These are phyloP conservation scores for Caenorhabditis becei DNA, from an alignment of 2,888 invertebrate species.

Conservation along the genomic window DNA sequence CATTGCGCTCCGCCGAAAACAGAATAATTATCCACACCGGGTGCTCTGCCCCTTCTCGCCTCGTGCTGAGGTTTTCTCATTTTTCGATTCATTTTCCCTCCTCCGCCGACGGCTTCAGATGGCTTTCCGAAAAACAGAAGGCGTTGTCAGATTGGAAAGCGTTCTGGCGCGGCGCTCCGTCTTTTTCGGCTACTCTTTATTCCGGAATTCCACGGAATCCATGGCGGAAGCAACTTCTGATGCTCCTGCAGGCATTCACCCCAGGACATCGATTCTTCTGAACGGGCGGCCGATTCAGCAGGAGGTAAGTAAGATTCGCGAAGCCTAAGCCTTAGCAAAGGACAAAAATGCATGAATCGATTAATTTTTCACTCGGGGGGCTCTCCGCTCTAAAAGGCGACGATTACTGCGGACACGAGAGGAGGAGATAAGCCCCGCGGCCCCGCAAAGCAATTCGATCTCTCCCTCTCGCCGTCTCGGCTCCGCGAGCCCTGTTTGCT, in stretches of 20 bases:
- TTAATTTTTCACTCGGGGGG: slow-evolving; percentile 32
- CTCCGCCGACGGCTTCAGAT: background rate
- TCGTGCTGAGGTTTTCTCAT: no score
- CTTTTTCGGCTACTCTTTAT: no score
- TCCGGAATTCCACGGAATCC: no score
- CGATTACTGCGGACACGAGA: slow-evolving; percentile 40
- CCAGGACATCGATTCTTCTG: slow-evolving; percentile 30
- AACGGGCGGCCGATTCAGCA: slow-evolving; percentile 19
- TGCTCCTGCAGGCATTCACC: slow-evolving; percentile 7
- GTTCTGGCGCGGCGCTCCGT: slow-evolving; percentile 16
- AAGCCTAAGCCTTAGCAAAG: background rate
- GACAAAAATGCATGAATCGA: slow-evolving; percentile 44
- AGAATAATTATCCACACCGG: slow-evolving; percentile 48
- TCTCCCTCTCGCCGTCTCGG: slow-evolving; percentile 7
- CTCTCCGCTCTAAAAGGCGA: slow-evolving; percentile 28
- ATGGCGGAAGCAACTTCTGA: background rate
- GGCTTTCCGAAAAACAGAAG: background rate
- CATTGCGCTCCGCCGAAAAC: slow-evolving; percentile 34
- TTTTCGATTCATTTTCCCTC: no score
- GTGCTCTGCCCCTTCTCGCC: background rate
- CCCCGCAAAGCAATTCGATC: slow-evolving; percentile 44
- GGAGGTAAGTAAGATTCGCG: slow-evolving; percentile 9
- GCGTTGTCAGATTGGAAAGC: slow-evolving; percentile 28
- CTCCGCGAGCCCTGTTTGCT: slow-evolving; percentile 24
- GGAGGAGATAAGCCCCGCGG: slow-evolving; percentile 38